Evolutionary conservation across 2,888 invertebrate genomes (phyloP).

Genomic region (Scaptomyza polygonia): DNA sequence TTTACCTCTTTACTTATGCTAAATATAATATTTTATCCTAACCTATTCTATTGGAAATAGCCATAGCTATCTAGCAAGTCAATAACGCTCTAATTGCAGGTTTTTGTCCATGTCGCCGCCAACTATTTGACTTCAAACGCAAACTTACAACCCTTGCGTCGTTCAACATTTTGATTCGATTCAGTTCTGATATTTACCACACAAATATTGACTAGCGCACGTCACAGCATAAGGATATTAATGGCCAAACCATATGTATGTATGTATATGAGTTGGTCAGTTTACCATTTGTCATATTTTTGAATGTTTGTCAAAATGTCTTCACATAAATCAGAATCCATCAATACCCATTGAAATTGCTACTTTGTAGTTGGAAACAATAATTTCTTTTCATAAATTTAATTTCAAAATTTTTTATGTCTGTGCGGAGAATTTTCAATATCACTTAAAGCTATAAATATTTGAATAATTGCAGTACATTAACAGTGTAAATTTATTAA

Average conservation of each 20-base stretch:
- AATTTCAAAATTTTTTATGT: neutral
- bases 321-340: conserved; percentile 65
- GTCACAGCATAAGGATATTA: conserved; percentile 1
- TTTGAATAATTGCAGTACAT: conserved; percentile 33
- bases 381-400: conserved; percentile 5
- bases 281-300: conserved; percentile 40
- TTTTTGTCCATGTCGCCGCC: conserved; percentile 58
- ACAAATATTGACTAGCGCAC: conserved; percentile 40
- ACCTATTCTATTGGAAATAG: conserved; percentile 1
- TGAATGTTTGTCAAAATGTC: conserved; percentile 60
- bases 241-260: neutral
- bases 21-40: too few relatives aligned
- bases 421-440: neutral
- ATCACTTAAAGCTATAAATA: conserved; percentile 7
- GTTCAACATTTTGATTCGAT: conserved; percentile 38
- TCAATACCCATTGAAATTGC: conserved; percentile 56
- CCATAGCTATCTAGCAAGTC: conserved; percentile 24
- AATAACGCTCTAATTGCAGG: conserved; percentile 54
- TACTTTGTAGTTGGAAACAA: conserved; percentile 24
- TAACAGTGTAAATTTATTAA: conserved; percentile 23
- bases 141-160: conserved; percentile 11
- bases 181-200: conserved; percentile 63
- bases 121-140: conserved; percentile 47
- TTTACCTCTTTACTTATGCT: too few relatives aligned
- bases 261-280: conserved; percentile 31